Conservation (phyloP, 2,113 vertebrate species). For the Pycnonotus jocosus region DNA sequence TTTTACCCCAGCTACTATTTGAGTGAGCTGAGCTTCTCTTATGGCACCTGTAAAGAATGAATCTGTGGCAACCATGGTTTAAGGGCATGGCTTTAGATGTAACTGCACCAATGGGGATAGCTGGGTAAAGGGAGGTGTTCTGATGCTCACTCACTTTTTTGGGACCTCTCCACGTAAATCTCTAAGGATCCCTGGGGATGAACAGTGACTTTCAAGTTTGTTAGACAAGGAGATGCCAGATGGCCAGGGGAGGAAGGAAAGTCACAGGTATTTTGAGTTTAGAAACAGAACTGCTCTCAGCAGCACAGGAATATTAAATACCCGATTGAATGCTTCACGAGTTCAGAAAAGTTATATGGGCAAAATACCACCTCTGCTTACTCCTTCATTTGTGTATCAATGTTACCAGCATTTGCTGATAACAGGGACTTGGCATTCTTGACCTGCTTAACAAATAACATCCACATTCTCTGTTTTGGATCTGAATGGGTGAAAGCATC, state of each 20-base stretch:
- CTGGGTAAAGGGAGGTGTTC: background rate
- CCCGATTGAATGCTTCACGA: background rate
- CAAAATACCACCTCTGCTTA: background rate
- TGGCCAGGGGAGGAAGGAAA: background rate
- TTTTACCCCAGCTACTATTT: background rate
- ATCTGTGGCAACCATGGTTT: background rate
- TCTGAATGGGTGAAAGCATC: background rate
- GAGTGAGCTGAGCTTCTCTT: background rate
- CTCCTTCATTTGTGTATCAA: fast-evolving
- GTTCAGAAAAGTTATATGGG: background rate
- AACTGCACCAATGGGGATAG: too few species aligned
- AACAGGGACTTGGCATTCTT: fast-evolving
- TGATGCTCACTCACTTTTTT: fast-evolving
- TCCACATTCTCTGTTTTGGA: background rate
- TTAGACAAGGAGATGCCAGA: background rate
- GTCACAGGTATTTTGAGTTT: background rate
- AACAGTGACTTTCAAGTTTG: background rate
- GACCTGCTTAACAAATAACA: fast-evolving
- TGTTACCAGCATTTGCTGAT: background rate
- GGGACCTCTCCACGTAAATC: background rate
- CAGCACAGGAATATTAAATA: background rate
- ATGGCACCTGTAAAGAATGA: background rate
- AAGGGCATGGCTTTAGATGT: background rate
- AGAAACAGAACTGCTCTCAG: background rate
- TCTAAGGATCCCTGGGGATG: background rate